phyloP scores from a whole-genome alignment of 2,888 invertebrate genomes.

The Perizoma affinitatum region DNA sequence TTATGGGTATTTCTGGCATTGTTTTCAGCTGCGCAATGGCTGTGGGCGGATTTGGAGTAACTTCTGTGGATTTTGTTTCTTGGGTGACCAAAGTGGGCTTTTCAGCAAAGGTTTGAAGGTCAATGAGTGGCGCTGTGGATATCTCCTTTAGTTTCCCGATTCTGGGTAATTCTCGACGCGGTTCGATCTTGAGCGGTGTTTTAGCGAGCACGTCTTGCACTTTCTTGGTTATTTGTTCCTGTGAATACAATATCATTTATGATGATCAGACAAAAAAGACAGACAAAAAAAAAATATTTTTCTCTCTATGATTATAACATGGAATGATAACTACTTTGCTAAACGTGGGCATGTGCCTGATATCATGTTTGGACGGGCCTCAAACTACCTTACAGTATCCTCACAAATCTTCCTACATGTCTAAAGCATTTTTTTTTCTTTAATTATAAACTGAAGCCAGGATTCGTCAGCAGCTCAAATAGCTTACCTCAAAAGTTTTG shows the following conservation, averaged over 20 bases:
- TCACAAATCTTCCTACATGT: too few species aligned
- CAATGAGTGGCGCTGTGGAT: slow-evolving; percentile 59
- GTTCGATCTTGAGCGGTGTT: slow-evolving; percentile 87
- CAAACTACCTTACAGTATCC: too few species aligned
- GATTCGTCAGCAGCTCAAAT: too few species aligned
- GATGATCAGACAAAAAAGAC: too few species aligned
- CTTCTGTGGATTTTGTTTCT: slow-evolving; percentile 6
- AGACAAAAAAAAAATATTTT: too few species aligned
- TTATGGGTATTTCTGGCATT: slow-evolving; percentile 25
- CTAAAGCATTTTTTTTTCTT: too few species aligned
- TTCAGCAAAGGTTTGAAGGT: slow-evolving; percentile 42
- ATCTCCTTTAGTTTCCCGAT: slow-evolving; percentile 60
- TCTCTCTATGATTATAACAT: too few species aligned
- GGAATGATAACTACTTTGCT: too few species aligned
- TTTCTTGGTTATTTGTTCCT: slow-evolving; percentile 89
- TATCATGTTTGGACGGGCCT: too few species aligned
- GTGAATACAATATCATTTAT: slow-evolving; percentile 32
- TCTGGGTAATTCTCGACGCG: slow-evolving; percentile 64
- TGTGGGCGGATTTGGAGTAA: slow-evolving; percentile 1
- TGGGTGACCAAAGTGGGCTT: slow-evolving; percentile 23
- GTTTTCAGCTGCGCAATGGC: not conserved
- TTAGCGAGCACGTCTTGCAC: slow-evolving; percentile 88
- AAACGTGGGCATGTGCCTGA: too few species aligned
- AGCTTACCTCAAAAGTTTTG: slow-evolving; percentile 68
- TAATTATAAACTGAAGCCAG: too few species aligned